These are phyloP conservation scores for Lagopus leucura DNA, from an alignment of 2,113 vertebrate genomes.

Conservation along the genomic window DNA sequence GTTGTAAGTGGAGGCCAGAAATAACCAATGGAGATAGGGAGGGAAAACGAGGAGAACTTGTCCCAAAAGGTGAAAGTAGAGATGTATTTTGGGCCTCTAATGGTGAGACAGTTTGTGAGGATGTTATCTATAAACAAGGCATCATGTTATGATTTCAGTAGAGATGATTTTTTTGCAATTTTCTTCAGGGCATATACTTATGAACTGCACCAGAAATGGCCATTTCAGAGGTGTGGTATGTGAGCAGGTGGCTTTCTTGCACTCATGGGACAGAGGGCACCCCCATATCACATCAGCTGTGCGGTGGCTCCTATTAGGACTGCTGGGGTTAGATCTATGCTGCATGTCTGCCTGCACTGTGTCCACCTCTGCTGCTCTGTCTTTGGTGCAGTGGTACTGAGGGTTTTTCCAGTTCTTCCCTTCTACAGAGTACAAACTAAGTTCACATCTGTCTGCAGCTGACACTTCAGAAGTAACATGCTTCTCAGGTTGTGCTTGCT, in stretches of 20 bases:
- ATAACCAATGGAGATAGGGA: background rate
- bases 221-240: background rate
- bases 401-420: background rate
- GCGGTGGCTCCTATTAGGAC: background rate
- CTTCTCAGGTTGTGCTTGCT: background rate
- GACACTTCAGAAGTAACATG: background rate
- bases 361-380: background rate
- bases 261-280: background rate
- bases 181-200: background rate
- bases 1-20: background rate
- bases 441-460: background rate
- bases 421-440: too few relatives aligned
- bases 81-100: background rate
- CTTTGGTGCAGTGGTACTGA: background rate
- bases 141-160: background rate
- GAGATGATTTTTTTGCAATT: background rate
- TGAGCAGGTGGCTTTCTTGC: background rate
- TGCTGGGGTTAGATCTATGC: background rate
- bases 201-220: background rate
- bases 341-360: too few relatives aligned
- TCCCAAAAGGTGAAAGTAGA: fast-evolving
- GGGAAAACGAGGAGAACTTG: background rate
- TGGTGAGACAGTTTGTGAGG: background rate
- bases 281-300: background rate
- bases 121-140: background rate